Evolutionary conservation across 2,113 vertebrate genomes (phyloP).

Genomic region (Aramus guarauna): DNA sequence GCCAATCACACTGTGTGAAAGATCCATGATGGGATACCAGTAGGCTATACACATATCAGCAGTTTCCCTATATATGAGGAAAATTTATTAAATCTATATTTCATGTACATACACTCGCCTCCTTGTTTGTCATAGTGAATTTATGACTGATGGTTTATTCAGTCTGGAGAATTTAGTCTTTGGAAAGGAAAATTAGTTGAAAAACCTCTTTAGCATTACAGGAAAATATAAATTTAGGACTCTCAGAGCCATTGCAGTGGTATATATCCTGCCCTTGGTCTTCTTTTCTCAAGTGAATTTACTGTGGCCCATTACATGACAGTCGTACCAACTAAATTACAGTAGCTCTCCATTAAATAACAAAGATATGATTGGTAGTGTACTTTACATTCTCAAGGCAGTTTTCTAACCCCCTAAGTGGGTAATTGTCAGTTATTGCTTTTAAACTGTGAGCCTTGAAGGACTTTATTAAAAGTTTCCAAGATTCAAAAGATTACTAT

Average conservation of each 20-base stretch:
- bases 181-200: slow-evolving; percentile 40
- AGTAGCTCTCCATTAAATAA: slow-evolving; percentile 66
- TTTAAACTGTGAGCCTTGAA: slow-evolving; percentile 55
- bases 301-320: slow-evolving; percentile 36
- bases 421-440: slow-evolving; percentile 73
- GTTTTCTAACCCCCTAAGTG: slow-evolving; percentile 67
- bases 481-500: not conserved
- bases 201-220: slow-evolving; percentile 30
- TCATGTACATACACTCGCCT: not conserved
- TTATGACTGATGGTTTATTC: slow-evolving; percentile 7
- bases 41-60: not conserved
- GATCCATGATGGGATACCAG: not conserved
- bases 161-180: slow-evolving; percentile 36
- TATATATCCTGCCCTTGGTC: slow-evolving; percentile 35
- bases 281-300: slow-evolving; percentile 58
- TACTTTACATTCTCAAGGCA: slow-evolving; percentile 65
- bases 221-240: slow-evolving; percentile 42
- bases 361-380: slow-evolving; percentile 65
- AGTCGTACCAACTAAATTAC: slow-evolving; percentile 64
- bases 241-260: not conserved
- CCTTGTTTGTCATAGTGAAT: slow-evolving; percentile 45
- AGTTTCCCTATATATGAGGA: not conserved
- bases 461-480: slow-evolving; percentile 56
- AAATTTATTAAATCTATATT: slow-evolving; percentile 66
- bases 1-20: not conserved